Percentiles rank a stretch among this genome's conserved stretches.
Conservation (phyloP, 2,113 vertebrate genomes). For the rabbit (Oryctolagus cuniculus) region DNA sequence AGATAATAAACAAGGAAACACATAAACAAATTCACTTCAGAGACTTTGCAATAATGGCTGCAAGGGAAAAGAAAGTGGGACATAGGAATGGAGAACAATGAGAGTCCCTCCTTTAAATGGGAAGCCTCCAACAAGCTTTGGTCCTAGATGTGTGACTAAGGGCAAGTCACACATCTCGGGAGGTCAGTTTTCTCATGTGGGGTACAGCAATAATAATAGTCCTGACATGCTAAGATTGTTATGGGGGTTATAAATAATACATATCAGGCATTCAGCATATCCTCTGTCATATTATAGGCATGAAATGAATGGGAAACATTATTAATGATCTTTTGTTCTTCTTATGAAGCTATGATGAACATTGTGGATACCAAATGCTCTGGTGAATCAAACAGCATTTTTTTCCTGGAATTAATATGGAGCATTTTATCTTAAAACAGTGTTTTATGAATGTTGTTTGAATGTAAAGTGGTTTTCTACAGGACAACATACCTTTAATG, state of each 20-base stretch:
- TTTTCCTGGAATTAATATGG: background rate
- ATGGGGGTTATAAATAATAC: conserved; percentile 1
- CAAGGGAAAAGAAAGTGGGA: background rate
- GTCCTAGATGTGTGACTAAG: background rate
- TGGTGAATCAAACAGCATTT: background rate
- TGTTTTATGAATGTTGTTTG: background rate
- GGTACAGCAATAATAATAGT: background rate
- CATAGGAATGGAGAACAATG: no score
- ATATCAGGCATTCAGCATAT: background rate
- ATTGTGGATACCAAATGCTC: background rate
- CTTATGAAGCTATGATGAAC: background rate
- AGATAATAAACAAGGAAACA: conserved; percentile 16
- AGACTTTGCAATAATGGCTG: background rate
- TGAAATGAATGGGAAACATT: conserved; percentile 1
- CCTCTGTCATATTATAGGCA: background rate
- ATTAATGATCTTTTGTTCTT: background rate
- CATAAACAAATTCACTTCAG: conserved; percentile 46
- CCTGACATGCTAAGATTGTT: background rate
- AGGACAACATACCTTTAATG: conserved; percentile 28
- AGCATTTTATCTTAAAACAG: background rate
- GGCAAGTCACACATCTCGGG: background rate
- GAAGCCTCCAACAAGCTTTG: background rate
- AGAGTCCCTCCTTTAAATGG: background rate
- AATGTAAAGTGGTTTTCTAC: conserved; percentile 17
- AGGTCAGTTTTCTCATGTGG: conserved; percentile 27